A percentile compares a stretch with the other conserved stretches of the same genome.
These are phyloP conservation scores for Rhorus exstirpatorius DNA, from an alignment of 2,888 invertebrate genomes.

Conservation along the genomic window DNA sequence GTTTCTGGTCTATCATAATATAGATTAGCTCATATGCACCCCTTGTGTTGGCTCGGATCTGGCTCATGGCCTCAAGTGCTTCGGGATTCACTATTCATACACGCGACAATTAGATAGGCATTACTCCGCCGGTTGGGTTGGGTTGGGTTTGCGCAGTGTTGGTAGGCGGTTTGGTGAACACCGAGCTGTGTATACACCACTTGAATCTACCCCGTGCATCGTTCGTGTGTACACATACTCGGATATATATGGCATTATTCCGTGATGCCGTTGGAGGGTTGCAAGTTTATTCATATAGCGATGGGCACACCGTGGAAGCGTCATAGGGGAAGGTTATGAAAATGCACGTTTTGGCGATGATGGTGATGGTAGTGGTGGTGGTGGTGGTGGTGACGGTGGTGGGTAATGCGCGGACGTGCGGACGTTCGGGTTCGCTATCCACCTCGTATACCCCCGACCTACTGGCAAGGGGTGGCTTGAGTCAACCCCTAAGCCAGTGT, in stretches of 20 bases:
- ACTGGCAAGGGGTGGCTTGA: conserved; percentile 81
- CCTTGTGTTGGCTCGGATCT: conserved; percentile 83
- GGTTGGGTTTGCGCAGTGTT: neutral
- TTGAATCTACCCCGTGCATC: conserved; percentile 6
- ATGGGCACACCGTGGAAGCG: conserved; percentile 37
- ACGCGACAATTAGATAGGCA: conserved; percentile 86
- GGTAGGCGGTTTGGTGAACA: conserved; percentile 9
- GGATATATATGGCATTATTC: conserved; percentile 52
- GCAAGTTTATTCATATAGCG: conserved; percentile 9
- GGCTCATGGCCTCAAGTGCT: conserved; percentile 85
- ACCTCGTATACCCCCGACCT: conserved; percentile 6
- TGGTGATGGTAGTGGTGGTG: conserved; percentile 9
- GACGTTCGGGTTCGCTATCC: conserved; percentile 42
- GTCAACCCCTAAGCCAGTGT: conserved; percentile 86
- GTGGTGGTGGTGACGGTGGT: conserved; percentile 15
- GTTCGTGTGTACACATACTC: conserved; percentile 16
- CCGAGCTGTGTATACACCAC: conserved; percentile 32
- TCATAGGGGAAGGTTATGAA: conserved; percentile 35
- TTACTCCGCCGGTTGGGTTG: conserved; percentile 78
- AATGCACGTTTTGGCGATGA: conserved; percentile 14
- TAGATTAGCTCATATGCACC: conserved; percentile 86
- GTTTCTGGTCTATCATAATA: conserved; percentile 84
- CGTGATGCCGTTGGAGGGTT: conserved; percentile 44
- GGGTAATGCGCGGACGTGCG: conserved; percentile 61
- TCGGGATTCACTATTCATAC: conserved; percentile 86